Base-by-base conservation (phyloP, 2,888 invertebrate genomes). In the Trilocha varians region DNA sequence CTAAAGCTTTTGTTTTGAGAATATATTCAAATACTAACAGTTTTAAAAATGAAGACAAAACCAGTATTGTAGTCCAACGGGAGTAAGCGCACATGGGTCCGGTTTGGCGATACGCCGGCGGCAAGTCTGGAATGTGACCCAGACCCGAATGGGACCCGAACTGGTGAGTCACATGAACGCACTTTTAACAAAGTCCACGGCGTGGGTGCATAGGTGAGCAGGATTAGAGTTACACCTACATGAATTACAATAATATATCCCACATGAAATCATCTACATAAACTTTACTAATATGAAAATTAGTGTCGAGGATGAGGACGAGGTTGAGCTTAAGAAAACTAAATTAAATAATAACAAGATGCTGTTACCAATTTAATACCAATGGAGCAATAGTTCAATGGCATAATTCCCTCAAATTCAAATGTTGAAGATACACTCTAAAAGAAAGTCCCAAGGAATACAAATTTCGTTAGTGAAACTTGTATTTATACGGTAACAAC, bases 41-140 rank as follows among this genome's bases (percentile, higher is more conserved):
- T 25, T 25, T 25, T 5, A 25, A 25, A 25, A 25, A 11, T 50
- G 42, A 47, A 57, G 47, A 57, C 53, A 53, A 64, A 64, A 62
- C 50, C 61, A 59, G 52, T n/a, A n/a, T n/a, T n/a, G n/a, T 58
- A 48, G 49, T 50, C 49, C 60, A 49, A 55, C 49, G 55, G 52
- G 52, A 52, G 43, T 59, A 25, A 42, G 48, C 53, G 53, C 49
- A 57, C 52, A 45, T 56, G 52, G 52, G 69, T 63, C 73, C 72
- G 73, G 73, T 73, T 73, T 71, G 55, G 63, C 61, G 59, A 50
- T 57, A 50, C 56, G 56, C 50, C 52, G 50, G 39, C 53, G 53
- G 55, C 55, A 58, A 58, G 57, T 59, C 70, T 70, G 82, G 84
- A 83, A 85, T 85, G 84, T 80, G 78, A 83, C 82, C 84, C 82